Evolutionary conservation across 2,797 vertebrate species (phyloP), one percentile per base, ranked within the genome.

Genomic region (Buphagus erythrorhynchus): DNA sequence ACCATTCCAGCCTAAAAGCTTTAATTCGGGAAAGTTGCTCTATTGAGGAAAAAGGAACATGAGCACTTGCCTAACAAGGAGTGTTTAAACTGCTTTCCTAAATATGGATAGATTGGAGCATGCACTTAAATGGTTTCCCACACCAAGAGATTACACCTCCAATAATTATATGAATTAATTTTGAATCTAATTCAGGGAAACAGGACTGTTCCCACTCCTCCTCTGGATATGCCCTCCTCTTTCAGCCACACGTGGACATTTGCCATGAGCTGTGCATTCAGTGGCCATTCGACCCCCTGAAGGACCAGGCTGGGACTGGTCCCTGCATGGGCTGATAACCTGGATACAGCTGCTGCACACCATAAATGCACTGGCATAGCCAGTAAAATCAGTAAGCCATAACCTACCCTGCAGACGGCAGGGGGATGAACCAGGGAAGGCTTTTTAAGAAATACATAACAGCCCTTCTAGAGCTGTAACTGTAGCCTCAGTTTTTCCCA

Each of bases 21-120:
- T 93, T 75, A 77, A 85, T 96, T 94, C 85, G 66, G 24, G 28
- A 45, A 90, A 95, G 85, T 80, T 82, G 49, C 33, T 80, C 58
- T 92, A 36, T 69, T 78, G 86, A 91, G 58, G 38, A 59, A 91
- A 87, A 91, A 84, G 20, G 38, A 85, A 74, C 0, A 0, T 51
- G 93, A 80, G 54, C 31, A 9, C 66, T 81, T 93, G 78, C 87
- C 59, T 81, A 83, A 88, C 72, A 72, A 65, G 59, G n/a, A 80
- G 19, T 15, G 13, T 84, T 94, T 52, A 75, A 95, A 91, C 54
- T 75, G 42, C 86, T 88, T 89, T 86, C 72, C 68, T 91, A 80
- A 80, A 91, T 55, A 79, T 73, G 29, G 33, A 36, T 54, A 78
- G 48, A 65, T 33, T 73, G 52, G 49, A 95, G 26, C 35, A 85